phyloP scores from a whole-genome alignment of 2,888 invertebrate genomes.

The Pandemis corylana region DNA sequence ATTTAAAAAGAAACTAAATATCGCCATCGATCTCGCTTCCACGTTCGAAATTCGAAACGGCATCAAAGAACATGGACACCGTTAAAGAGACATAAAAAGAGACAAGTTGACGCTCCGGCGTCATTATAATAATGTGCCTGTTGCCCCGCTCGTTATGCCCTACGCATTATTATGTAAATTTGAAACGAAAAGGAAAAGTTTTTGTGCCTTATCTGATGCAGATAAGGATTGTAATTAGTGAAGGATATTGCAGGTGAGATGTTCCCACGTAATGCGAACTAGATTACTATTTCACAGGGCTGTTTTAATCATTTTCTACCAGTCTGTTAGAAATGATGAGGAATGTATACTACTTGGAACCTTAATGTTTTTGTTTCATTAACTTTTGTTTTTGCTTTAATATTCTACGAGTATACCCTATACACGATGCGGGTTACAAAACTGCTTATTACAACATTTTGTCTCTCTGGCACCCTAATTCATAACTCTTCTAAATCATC shows the following conservation, averaged over 20 bases:
- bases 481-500: slow-evolving; percentile 49
- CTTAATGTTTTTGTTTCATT: neutral
- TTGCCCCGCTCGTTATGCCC: slow-evolving; percentile 74
- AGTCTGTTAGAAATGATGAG: neutral
- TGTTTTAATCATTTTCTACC: slow-evolving; percentile 3
- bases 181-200: slow-evolving; percentile 76
- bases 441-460: slow-evolving; percentile 8
- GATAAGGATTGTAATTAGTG: slow-evolving; percentile 79
- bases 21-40: slow-evolving; percentile 31
- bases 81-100: slow-evolving; percentile 51
- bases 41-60: slow-evolving; percentile 45
- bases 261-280: slow-evolving; percentile 66
- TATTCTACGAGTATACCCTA: neutral
- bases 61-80: slow-evolving; percentile 53
- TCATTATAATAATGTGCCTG: slow-evolving; percentile 70
- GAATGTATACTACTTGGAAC: too few relatives aligned
- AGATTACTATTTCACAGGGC: slow-evolving; percentile 19
- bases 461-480: slow-evolving; percentile 20
- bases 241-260: slow-evolving; percentile 70
- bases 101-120: slow-evolving; percentile 40
- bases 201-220: slow-evolving; percentile 76
- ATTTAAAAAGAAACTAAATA: slow-evolving; percentile 24
- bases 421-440: neutral
- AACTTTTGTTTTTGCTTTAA: neutral
- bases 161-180: slow-evolving; percentile 82